These are phyloP conservation scores for Dorcus hopei DNA, from an alignment of 2,888 invertebrate genomes.

Conservation along the genomic window DNA sequence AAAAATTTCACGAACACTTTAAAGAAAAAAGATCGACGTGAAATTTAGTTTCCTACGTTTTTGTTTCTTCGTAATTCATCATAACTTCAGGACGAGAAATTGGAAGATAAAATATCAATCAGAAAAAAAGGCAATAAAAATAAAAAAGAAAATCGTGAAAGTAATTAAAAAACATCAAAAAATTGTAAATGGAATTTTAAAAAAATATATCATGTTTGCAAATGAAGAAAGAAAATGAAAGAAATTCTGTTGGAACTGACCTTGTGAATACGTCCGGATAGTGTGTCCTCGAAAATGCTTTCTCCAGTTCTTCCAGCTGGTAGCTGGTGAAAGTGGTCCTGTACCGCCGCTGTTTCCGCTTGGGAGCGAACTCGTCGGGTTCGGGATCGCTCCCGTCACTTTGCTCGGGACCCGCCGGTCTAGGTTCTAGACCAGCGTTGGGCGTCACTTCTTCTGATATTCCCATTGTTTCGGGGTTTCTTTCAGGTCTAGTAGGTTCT, in stretches of 20 bases:
- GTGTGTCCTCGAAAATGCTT: constrained; percentile 95
- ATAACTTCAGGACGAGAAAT: too few species aligned
- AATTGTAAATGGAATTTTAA: too few species aligned
- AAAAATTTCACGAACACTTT: too few species aligned
- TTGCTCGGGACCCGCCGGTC: constrained; percentile 26
- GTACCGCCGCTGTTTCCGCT: constrained; percentile 86
- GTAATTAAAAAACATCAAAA: too few species aligned
- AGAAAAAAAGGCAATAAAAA: too few species aligned
- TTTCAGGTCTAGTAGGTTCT: constrained; percentile 45
- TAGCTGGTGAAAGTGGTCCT: constrained; percentile 94
- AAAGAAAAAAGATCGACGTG: too few species aligned
- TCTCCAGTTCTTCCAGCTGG: constrained; percentile 93
- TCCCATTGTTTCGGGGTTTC: constrained; percentile 46
- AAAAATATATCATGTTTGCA: too few species aligned
- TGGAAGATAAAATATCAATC: too few species aligned
- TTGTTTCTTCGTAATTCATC: too few species aligned
- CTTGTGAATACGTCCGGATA: constrained; percentile 98
- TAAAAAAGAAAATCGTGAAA: too few species aligned
- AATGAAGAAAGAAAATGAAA: too few species aligned
- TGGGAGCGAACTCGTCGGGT: constrained; percentile 74
- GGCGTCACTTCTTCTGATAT: constrained; percentile 46
- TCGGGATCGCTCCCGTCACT: constrained; percentile 63
- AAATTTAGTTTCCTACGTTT: too few species aligned
- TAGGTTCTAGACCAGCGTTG: constrained; percentile 35
- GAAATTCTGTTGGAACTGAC: constrained; percentile 50